phyloP scores from a whole-genome alignment of 2,113 vertebrate genomes.

The Chelonoidis abingdonii region DNA sequence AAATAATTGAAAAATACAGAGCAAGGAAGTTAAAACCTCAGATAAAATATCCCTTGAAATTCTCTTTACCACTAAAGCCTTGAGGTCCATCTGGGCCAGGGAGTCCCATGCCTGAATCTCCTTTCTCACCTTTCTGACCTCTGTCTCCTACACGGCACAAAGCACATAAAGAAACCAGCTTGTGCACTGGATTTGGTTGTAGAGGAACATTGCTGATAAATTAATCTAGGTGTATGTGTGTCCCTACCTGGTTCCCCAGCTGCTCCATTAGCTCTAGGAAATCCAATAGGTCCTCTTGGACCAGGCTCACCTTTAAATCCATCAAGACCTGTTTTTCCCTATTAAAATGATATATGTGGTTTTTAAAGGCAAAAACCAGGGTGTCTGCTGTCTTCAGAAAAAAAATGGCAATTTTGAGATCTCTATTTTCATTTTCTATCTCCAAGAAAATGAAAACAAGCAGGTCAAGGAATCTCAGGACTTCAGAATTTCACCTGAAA shows the following conservation, averaged over 20 bases:
- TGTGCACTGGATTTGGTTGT: neutral
- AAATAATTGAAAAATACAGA: neutral
- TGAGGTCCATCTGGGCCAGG: constrained; percentile 74
- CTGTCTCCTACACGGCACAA: constrained; percentile 70
- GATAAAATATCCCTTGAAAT: neutral
- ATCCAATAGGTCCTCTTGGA: constrained; percentile 66
- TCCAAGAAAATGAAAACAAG: neutral
- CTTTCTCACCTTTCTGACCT: constrained; percentile 68
- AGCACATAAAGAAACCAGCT: neutral
- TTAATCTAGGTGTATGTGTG: neutral
- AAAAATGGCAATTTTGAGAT: too few species aligned
- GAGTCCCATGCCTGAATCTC: constrained; percentile 66
- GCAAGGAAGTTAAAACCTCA: neutral
- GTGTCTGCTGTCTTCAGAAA: neutral
- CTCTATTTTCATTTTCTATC: too few species aligned
- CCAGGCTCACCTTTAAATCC: constrained; percentile 73
- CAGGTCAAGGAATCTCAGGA: neutral
- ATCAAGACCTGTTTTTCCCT: constrained; percentile 79
- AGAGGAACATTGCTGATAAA: neutral
- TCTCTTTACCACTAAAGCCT: constrained; percentile 63
- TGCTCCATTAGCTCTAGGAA: constrained; percentile 77
- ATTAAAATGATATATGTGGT: neutral
- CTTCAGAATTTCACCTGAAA: neutral
- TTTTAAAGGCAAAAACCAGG: neutral
- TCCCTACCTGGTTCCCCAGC: constrained; percentile 70